Evolutionary conservation across 2,888 invertebrate species (phyloP), one percentile per base, ranked within the genome.

Genomic region (Isoperla grammatica): DNA sequence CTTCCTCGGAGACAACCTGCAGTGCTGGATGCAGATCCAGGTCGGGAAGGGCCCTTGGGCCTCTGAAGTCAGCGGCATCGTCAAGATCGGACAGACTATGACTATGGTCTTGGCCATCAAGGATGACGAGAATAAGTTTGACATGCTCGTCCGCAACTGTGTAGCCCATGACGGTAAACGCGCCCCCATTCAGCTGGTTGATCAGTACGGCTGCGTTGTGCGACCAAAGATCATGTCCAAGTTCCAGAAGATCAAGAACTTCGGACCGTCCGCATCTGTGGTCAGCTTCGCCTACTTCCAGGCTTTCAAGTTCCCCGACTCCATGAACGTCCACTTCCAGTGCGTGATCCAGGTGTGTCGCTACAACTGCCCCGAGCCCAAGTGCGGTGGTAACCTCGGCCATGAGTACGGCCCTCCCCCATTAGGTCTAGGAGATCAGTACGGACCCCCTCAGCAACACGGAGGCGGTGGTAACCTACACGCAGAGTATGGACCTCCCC

Each of bases 11-110:
- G 95, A 95, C 76, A 95, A 95, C 78, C 78, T 95, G 68, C 94
- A 95, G 73, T 95, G 95, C 76, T 95, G 95, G 95, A 95, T 95
- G 95, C 95, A 95, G 76, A 95, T 95, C 69, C 95, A 95, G 76
- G 94, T 94, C 48, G 95, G 95, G 59, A 95, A 95, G 73, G 95
- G 95, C 66, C 95, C 95, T 1, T 95, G 95, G 95, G 95, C 95
- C n/a, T 92, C 92, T 12, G 95, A 95, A 76, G 95, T 95, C 35
- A 93, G 93, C 0, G 95, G 95, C 57, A 93, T 95, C 70, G 95
- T 95, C 9, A 95, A 95, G 77, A 95, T 95, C 66, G 95, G 95
- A 20, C 95, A 95, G 73, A 95, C 95, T 0, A 95, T 95, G 95
- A 95, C 95, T 11, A 95, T 95, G 95, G 95, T 95, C 11, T 78